A percentile compares a stretch with the other conserved stretches of the same genome.
phyloP scores from a whole-genome alignment of 2,797 vertebrate species.

The Mus caroli region DNA sequence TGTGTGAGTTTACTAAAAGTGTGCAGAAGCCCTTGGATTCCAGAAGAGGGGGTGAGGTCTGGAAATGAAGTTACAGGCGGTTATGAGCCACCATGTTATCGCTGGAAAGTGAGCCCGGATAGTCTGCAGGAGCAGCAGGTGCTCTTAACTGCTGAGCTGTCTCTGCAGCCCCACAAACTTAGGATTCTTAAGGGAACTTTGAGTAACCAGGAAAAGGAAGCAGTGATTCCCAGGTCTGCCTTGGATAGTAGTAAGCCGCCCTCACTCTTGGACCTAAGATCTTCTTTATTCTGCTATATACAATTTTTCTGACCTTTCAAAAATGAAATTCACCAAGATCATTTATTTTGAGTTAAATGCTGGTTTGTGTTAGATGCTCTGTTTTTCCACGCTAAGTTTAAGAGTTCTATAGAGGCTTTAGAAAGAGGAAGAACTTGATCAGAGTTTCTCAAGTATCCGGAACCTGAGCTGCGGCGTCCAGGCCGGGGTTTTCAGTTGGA shows the following conservation, averaged over 20 bases:
- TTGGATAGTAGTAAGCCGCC: not conserved
- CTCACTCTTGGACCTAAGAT: not conserved
- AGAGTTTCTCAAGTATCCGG: conserved; percentile 73
- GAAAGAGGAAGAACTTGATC: conserved; percentile 75
- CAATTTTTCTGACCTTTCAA: conserved; percentile 38
- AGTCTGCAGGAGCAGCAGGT: not conserved
- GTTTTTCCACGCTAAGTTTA: conserved; percentile 71
- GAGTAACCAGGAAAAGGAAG: not conserved
- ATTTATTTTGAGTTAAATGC: conserved; percentile 57
- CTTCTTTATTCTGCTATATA: conserved; percentile 4
- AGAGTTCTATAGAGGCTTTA: conserved; percentile 63
- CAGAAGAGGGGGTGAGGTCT: not conserved
- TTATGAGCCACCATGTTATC: not conserved
- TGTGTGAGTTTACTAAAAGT: not conserved
- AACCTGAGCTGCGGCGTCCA: not conserved
- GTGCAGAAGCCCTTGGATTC: not conserved
- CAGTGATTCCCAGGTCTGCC: not conserved
- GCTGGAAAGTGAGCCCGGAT: not conserved
- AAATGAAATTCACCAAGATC: conserved; percentile 38
- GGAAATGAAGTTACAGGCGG: not conserved
- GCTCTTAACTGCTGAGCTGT: not conserved
- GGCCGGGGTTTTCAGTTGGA: conserved; percentile 67
- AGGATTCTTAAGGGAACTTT: not conserved
- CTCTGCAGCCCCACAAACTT: too few species aligned
- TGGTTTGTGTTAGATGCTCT: conserved; percentile 41